A percentile compares a stretch with the other conserved stretches of the same genome.
Conservation (phyloP, 92 coral and sea anemone genomes). For the Bergia sp. region DNA sequence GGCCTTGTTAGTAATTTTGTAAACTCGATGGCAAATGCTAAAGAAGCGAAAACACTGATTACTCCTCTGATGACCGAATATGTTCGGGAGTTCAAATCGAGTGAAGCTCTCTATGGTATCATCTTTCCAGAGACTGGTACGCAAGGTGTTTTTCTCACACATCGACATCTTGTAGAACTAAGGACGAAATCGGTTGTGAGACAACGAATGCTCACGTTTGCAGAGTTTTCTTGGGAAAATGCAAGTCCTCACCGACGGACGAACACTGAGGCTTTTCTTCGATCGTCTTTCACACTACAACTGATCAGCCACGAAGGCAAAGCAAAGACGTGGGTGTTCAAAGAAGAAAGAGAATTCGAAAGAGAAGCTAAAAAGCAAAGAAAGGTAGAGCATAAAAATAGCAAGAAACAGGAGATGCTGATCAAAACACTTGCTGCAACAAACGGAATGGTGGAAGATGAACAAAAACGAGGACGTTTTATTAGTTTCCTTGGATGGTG, state of each 20-base stretch:
- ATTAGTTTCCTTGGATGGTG: constrained; percentile 72
- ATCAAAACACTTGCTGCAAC: not conserved
- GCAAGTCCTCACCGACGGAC: constrained; percentile 48
- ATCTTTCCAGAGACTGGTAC: constrained; percentile 42
- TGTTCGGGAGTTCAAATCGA: constrained; percentile 36
- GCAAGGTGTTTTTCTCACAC: constrained; percentile 22
- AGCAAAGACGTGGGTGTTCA: constrained; percentile 56
- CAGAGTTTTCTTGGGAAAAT: constrained; percentile 57
- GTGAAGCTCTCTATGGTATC: constrained; percentile 39
- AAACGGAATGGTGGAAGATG: constrained; percentile 66
- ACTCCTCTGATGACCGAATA: constrained; percentile 21
- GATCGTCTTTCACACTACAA: constrained; percentile 69
- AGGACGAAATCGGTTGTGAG: constrained; percentile 31
- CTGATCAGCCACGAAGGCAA: constrained; percentile 43
- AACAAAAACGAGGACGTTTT: constrained; percentile 38
- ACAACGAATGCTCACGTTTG: constrained; percentile 58
- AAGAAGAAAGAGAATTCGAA: constrained; percentile 64
- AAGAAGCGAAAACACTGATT: constrained; percentile 19
- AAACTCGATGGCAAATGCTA: not conserved
- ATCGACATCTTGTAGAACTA: constrained; percentile 11
- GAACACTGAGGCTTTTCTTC: constrained; percentile 65
- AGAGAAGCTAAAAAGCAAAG: constrained; percentile 22
- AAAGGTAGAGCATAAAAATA: not conserved
- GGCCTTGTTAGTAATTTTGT: constrained; percentile 54
- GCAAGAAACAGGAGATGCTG: no score